Evolutionary conservation across 1,140 invertebrate genomes (phyloP), one percentile per base, ranked within the genome.

Genomic region (Atta cephalotes): DNA sequence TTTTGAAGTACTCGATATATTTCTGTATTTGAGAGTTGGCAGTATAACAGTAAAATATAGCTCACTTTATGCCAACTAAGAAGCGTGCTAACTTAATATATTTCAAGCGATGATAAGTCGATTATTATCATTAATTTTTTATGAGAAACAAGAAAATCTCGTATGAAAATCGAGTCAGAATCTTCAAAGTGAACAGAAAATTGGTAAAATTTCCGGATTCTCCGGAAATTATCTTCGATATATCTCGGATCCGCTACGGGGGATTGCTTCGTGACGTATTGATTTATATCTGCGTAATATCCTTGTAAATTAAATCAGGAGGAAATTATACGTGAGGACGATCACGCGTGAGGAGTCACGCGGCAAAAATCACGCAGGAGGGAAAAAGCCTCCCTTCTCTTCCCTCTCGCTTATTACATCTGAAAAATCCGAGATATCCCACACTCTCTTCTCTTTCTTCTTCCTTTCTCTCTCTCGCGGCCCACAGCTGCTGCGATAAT

Each of bases 401-500:
- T 0, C 35, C n/a, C 35, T 68, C 66, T 70, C 66, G n/a, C 53
- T 28, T 53, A 21, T 39, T 21, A 10, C 66, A 25, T 70, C 66
- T 70, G 21, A 45, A 70, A 51, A 51, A 5, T 45, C 10, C n/a
- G 39, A 25, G 66, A n/a, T 70, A 70, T 70, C 39, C 66, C 66
- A 49, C 21, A 25, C 66, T 70, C 53, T 56, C 2, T 31, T 51
- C 53, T 56, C 12, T 31, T 31, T 51, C 16, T 76, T 31, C 25
- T 76, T n/a, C 10, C 72, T 53, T 18, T 35, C 9, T 62, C 74
- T 72, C 39, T 70, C 71, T 21, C 31, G n/a, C 21, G 35, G 7
- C n/a, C 7, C 31, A 31, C 72, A 60, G 56, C 56, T 60, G 56
- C 53, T 16, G 31, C 35, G 72, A 56, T 77, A 77, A 77, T 60